phyloP scores from a whole-genome alignment of 35 echinoderm and acorn worm genomes.

The Patiria miniata region DNA sequence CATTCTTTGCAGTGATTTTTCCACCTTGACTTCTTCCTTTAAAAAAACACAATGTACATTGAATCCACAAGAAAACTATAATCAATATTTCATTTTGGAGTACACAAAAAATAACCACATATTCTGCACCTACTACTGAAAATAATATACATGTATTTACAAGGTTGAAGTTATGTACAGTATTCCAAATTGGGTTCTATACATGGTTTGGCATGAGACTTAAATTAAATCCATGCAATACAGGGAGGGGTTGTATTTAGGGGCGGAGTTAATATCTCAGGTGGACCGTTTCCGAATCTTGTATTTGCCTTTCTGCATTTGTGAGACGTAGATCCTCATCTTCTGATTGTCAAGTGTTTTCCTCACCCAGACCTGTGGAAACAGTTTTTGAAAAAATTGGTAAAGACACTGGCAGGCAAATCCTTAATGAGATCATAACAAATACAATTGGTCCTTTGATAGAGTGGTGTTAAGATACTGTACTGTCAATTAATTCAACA shows the following conservation, averaged over 20 bases:
- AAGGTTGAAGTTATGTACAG: not conserved
- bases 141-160: no score
- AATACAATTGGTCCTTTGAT: not conserved
- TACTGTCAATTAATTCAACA: no score
- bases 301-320: constrained; percentile 99
- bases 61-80: no score
- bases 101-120: no score
- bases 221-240: no score
- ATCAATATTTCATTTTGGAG: no score
- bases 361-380: constrained; percentile 84
- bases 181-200: constrained; percentile 1
- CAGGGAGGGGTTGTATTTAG: not conserved
- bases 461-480: not conserved
- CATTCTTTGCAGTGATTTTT: no score
- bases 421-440: not conserved
- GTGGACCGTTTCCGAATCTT: constrained; percentile 91
- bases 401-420: not conserved
- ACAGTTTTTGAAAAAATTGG: not conserved
- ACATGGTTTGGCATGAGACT: not conserved
- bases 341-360: constrained; percentile 92
- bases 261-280: constrained; percentile 13
- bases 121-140: no score
- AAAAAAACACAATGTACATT: no score
- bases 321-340: constrained; percentile 93
- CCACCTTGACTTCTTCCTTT: no score